These are phyloP conservation scores for Drosophila murphyi DNA, from an alignment of 1,140 invertebrate species.

Conservation along the genomic window DNA sequence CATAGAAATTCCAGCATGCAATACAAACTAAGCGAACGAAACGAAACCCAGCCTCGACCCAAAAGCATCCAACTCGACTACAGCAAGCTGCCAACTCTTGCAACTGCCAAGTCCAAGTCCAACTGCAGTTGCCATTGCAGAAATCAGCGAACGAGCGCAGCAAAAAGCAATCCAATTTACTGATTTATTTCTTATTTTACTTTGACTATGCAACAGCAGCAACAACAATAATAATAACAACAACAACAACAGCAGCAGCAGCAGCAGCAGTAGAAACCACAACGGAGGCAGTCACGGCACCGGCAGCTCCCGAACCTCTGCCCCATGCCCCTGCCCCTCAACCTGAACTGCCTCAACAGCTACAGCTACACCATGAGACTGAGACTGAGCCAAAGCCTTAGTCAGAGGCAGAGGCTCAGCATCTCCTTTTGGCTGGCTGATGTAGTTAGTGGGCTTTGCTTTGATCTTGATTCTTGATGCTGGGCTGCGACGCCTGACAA, in stretches of 20 bases:
- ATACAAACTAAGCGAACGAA: background rate
- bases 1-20: constrained; percentile 81
- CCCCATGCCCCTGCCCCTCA: constrained; percentile 13
- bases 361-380: background rate
- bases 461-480: constrained; percentile 79
- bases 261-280: constrained; percentile 56
- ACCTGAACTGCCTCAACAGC: too few species aligned
- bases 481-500: constrained; percentile 75
- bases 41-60: background rate
- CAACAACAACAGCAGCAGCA: constrained; percentile 65
- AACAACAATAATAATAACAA: constrained; percentile 12
- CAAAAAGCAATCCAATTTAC: constrained; percentile 83
- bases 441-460: constrained; percentile 81
- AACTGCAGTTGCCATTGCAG: constrained; percentile 64
- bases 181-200: constrained; percentile 84
- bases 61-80: constrained; percentile 34
- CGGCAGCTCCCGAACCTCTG: constrained; percentile 40
- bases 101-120: constrained; percentile 50
- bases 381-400: background rate
- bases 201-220: constrained; percentile 71
- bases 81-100: constrained; percentile 26
- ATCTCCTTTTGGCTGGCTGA: constrained; percentile 35
- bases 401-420: constrained; percentile 17
- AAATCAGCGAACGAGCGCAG: constrained; percentile 61
- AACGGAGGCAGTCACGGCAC: constrained; percentile 75